These are phyloP conservation scores for Anarhynchus alexandrinus DNA, from an alignment of 2,113 vertebrate genomes.

Conservation along the genomic window DNA sequence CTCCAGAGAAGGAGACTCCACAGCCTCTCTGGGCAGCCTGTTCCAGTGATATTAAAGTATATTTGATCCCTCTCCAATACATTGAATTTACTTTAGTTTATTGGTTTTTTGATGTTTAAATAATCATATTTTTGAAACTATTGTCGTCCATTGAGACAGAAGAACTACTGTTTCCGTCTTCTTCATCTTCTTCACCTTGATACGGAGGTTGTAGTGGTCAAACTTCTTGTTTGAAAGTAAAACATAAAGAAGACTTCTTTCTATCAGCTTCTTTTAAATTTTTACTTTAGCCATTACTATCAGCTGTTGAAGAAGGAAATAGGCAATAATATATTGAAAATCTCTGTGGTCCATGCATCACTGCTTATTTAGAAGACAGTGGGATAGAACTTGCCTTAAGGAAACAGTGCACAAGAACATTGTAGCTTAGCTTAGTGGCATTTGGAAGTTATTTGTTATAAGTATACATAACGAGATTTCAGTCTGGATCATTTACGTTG, in stretches of 20 bases:
- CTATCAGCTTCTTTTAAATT: background rate
- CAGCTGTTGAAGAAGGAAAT: background rate
- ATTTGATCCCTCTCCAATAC: background rate
- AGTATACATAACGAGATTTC: background rate
- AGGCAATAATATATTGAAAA: background rate
- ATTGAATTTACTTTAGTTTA: background rate
- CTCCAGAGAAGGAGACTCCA: too few relatives aligned
- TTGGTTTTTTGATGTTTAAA: background rate
- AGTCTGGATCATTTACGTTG: background rate
- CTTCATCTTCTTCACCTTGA: background rate
- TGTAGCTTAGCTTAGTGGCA: background rate
- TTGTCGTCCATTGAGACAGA: background rate
- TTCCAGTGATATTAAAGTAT: background rate
- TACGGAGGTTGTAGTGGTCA: background rate
- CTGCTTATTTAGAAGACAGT: background rate
- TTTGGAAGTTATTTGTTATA: background rate
- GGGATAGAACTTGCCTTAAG: background rate
- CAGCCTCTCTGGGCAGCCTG: too few relatives aligned
- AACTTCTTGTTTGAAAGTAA: background rate
- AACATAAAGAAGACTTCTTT: background rate
- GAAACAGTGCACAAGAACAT: background rate
- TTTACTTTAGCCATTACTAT: background rate
- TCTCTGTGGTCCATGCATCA: background rate
- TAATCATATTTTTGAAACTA: background rate
- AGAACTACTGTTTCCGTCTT: background rate